These are phyloP conservation scores for Solenopsis fugax DNA, from an alignment of 1,140 invertebrate species.

Conservation along the genomic window DNA sequence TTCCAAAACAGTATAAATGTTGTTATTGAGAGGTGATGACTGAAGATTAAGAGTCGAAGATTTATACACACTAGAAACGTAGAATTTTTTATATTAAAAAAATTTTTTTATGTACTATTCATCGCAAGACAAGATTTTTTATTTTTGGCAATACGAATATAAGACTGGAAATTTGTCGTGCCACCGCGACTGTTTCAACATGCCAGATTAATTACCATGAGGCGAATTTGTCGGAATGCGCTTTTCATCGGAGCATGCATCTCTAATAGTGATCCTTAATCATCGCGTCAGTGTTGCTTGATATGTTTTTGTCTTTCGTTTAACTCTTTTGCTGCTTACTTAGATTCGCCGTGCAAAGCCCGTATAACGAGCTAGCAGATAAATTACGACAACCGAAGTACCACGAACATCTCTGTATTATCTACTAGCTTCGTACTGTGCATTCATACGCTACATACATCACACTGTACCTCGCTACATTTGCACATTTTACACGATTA, in stretches of 20 bases:
- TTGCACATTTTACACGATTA: slow-evolving; percentile 35
- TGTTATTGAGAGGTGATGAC: background rate
- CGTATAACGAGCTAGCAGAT: slow-evolving; percentile 65
- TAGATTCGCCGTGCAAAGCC: slow-evolving; percentile 53
- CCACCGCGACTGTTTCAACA: background rate
- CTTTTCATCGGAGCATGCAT: slow-evolving; percentile 12
- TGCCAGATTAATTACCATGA: slow-evolving; percentile 19
- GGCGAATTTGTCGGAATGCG: background rate
- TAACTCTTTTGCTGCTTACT: slow-evolving; percentile 72
- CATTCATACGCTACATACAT: slow-evolving; percentile 74
- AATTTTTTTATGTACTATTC: background rate
- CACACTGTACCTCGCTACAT: slow-evolving; percentile 71
- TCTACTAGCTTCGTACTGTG: slow-evolving; percentile 73
- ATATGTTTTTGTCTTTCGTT: slow-evolving; percentile 68
- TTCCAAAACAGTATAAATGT: background rate
- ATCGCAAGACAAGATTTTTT: background rate
- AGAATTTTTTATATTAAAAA: background rate
- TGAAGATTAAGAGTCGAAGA: background rate
- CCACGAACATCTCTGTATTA: slow-evolving; percentile 50
- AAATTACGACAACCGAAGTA: slow-evolving; percentile 58
- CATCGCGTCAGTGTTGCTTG: slow-evolving; percentile 68
- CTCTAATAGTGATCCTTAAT: slow-evolving; percentile 47
- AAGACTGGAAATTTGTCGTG: too few relatives aligned
- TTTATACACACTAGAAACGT: background rate
- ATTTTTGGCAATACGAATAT: background rate